These are phyloP conservation scores for Himantopus leucocephalus DNA, from an alignment of 2,113 vertebrate genomes.

Conservation along the genomic window DNA sequence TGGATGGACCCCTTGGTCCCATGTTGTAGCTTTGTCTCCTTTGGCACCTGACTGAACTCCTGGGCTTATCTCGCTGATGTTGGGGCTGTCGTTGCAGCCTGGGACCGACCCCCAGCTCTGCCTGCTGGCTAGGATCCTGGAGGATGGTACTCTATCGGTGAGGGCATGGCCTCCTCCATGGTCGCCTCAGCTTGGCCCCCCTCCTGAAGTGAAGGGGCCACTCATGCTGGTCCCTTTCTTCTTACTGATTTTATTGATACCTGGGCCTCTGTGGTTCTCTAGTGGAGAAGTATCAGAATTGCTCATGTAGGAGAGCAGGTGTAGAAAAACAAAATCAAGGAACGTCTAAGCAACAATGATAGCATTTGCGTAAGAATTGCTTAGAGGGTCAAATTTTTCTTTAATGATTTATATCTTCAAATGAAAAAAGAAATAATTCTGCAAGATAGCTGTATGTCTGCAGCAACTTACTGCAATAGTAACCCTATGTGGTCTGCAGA, in stretches of 20 bases:
- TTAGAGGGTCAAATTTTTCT: neutral
- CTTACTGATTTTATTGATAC: neutral
- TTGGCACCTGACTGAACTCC: neutral
- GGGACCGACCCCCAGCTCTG: neutral
- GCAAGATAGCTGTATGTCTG: neutral
- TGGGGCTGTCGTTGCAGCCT: neutral
- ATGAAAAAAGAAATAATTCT: neutral
- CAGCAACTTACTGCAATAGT: neutral
- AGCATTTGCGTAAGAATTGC: neutral
- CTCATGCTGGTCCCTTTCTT: accelerated
- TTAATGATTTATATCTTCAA: neutral
- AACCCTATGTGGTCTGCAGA: neutral
- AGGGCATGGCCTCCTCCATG: neutral
- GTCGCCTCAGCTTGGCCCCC: neutral
- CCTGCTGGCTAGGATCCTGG: neutral
- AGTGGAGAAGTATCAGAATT: neutral
- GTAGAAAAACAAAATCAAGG: neutral
- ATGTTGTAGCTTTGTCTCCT: accelerated
- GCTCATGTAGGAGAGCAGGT: accelerated
- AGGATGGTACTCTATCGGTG: accelerated
- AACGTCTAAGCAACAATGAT: neutral
- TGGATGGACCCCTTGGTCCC: neutral
- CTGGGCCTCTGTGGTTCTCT: neutral
- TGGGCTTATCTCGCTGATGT: neutral
- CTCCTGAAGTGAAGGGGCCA: neutral